Percentiles rank a stretch among this genome's conserved stretches.
Evolutionary conservation across 1,140 invertebrate species (phyloP).

Genomic region (Halyomorpha halys): DNA sequence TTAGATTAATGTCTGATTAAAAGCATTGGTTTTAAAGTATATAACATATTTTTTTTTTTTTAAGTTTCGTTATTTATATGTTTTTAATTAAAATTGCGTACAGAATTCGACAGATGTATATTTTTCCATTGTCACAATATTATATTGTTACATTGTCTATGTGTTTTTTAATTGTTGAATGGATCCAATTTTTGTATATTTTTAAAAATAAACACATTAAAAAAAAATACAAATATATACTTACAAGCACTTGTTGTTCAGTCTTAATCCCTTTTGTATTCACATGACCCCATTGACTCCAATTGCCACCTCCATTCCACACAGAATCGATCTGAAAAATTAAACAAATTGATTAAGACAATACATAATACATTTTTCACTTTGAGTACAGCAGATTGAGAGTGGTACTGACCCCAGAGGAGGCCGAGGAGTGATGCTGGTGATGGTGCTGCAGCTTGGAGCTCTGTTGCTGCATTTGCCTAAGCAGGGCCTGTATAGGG

Average conservation of each 20-base stretch:
- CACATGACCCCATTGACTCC: constrained; percentile 30
- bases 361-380: neutral
- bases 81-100: too few species aligned
- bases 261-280: constrained; percentile 42
- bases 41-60: too few species aligned
- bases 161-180: too few species aligned
- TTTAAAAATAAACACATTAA: too few species aligned
- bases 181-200: too few species aligned
- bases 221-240: constrained; percentile 18
- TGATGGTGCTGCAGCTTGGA: constrained; percentile 52
- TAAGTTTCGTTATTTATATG: too few species aligned
- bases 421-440: constrained; percentile 42
- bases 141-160: too few species aligned
- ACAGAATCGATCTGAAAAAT: constrained; percentile 22
- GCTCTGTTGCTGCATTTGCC: constrained; percentile 41
- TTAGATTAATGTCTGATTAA: too few species aligned
- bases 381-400: neutral
- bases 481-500: constrained; percentile 35
- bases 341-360: constrained; percentile 15
- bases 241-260: constrained; percentile 43
- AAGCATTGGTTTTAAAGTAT: too few species aligned
- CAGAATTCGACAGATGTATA: too few species aligned
- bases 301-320: constrained; percentile 19
- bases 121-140: too few species aligned
- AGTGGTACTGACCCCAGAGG: constrained; percentile 36